A percentile compares a stretch with the other conserved stretches of the same genome.
These are phyloP conservation scores for Xanthostigma xanthostigma DNA, from an alignment of 2,888 invertebrate species.

Conservation along the genomic window DNA sequence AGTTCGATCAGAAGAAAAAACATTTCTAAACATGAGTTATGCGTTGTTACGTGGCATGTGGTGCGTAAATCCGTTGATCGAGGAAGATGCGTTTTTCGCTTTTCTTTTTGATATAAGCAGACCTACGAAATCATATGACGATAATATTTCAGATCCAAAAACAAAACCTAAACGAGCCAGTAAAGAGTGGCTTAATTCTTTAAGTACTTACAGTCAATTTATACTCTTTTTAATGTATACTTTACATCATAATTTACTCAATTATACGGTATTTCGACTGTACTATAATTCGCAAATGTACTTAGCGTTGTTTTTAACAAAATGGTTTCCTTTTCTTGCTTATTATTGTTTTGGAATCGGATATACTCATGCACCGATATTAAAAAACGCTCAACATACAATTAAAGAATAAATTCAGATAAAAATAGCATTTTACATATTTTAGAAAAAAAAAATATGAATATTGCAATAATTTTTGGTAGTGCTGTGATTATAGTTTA, in stretches of 20 bases:
- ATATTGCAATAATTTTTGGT: too few species aligned
- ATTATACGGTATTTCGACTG: constrained; percentile 35
- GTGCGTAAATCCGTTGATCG: constrained; percentile 46
- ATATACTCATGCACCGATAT: constrained; percentile 31
- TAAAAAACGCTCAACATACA: not conserved
- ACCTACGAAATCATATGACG: constrained; percentile 11
- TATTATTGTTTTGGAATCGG: constrained; percentile 46
- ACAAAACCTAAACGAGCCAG: not conserved
- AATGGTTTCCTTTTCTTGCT: constrained; percentile 52
- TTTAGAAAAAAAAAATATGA: too few species aligned
- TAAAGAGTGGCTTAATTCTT: constrained; percentile 1
- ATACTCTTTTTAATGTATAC: too few species aligned
- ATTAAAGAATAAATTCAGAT: not conserved
- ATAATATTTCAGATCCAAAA: constrained; percentile 2
- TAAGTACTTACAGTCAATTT: too few species aligned
- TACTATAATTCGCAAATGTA: constrained; percentile 46
- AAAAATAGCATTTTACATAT: too few species aligned
- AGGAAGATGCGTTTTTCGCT: constrained; percentile 40
- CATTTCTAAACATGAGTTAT: constrained; percentile 48
- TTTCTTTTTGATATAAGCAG: constrained; percentile 15
- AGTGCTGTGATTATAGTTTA: too few species aligned
- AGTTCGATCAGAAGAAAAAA: constrained; percentile 39
- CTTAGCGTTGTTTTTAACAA: constrained; percentile 42
- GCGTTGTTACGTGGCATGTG: constrained; percentile 53
- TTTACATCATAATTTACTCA: constrained; percentile 22